These are phyloP conservation scores for Hemiscyllium ocellatum DNA, from an alignment of 2,113 vertebrate genomes.

Conservation along the genomic window DNA sequence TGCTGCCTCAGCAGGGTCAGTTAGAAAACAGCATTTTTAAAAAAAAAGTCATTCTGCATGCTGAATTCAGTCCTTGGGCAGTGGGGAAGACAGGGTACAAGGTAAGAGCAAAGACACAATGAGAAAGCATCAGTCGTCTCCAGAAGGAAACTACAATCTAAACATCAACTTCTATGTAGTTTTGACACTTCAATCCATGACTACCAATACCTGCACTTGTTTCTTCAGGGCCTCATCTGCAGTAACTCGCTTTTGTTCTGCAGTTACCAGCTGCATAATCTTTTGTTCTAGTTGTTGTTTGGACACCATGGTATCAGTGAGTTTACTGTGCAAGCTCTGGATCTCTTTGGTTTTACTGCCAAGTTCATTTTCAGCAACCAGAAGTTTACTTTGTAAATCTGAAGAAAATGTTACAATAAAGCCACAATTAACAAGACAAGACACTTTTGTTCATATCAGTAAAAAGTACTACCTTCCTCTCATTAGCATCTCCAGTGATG, in stretches of 20 bases:
- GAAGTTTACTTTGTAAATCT: slow-evolving; percentile 86
- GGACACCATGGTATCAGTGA: slow-evolving; percentile 81
- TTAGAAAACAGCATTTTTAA: neutral
- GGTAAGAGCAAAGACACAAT: neutral
- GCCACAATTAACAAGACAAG: neutral
- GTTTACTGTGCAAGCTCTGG: slow-evolving; percentile 81
- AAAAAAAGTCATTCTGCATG: neutral
- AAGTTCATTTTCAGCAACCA: slow-evolving; percentile 70
- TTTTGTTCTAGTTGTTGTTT: slow-evolving; percentile 88
- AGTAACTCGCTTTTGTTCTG: slow-evolving; percentile 72
- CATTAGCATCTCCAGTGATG: neutral
- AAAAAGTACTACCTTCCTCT: neutral
- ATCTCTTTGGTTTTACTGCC: slow-evolving; percentile 75
- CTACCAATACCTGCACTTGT: slow-evolving; percentile 58
- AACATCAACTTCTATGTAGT: neutral
- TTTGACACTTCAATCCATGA: neutral
- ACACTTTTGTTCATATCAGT: neutral
- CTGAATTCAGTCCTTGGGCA: neutral
- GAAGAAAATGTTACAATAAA: slow-evolving; percentile 40
- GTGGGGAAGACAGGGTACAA: no score
- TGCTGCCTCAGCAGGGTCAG: neutral
- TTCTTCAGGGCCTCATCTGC: slow-evolving; percentile 75
- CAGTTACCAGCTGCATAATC: slow-evolving; percentile 79
- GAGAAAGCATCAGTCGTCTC: neutral
- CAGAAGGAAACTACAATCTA: neutral